Evolutionary conservation across 2,113 vertebrate species (phyloP).

Genomic region (Neofelis nebulosa): DNA sequence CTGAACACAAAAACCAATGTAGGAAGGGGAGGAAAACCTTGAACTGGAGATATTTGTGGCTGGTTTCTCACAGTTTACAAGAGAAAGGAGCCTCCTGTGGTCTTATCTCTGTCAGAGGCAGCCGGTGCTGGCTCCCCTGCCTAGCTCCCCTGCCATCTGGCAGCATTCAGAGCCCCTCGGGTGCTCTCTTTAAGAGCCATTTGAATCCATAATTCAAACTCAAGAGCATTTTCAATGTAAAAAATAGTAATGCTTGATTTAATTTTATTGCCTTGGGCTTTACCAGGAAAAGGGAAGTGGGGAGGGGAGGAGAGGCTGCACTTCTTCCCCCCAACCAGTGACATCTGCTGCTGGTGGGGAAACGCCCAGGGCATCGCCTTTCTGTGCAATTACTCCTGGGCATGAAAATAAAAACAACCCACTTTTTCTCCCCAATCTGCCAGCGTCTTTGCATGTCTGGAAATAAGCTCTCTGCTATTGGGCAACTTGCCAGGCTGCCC

Average conservation of each 20-base stretch:
- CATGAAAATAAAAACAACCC: constrained; percentile 44
- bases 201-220: constrained; percentile 69
- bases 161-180: background rate
- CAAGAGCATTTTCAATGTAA: constrained; percentile 42
- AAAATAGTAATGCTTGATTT: constrained; percentile 40
- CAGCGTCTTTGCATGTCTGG: background rate
- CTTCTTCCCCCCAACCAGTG: background rate
- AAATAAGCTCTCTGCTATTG: constrained; percentile 25
- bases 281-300: background rate
- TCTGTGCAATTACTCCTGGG: background rate
- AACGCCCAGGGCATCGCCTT: background rate
- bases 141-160: background rate
- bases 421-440: background rate
- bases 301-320: background rate
- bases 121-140: background rate
- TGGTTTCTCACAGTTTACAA: background rate
- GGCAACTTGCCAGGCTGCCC: background rate
- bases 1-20: background rate
- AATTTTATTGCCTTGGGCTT: constrained; percentile 9
- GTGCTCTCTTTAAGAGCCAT: background rate
- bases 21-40: background rate
- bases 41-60: background rate
- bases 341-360: constrained; percentile 5
- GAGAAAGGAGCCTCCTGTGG: background rate
- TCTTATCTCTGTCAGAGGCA: background rate